phyloP scores from a whole-genome alignment of 2,113 vertebrate species.

The Piprites chloris region DNA sequence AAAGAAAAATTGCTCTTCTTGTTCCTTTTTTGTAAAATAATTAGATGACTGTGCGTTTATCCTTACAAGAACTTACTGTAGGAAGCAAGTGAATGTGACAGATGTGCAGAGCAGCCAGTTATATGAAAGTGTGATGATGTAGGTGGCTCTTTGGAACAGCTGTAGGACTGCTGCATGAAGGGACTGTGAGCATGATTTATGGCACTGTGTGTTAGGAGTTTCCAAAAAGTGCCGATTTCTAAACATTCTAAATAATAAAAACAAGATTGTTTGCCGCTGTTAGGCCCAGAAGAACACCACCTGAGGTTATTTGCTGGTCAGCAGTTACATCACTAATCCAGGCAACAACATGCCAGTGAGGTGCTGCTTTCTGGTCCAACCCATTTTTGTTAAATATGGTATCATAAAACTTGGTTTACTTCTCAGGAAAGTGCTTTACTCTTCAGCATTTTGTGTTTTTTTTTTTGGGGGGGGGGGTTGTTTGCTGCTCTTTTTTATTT shows the following conservation, averaged over 20 bases:
- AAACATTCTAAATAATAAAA: neutral
- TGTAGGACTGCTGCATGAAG: neutral
- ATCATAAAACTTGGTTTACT: neutral
- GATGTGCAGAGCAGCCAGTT: neutral
- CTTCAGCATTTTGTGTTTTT: neutral
- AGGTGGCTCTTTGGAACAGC: neutral
- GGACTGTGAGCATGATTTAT: neutral
- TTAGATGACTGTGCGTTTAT: neutral
- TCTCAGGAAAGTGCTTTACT: neutral
- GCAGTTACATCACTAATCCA: neutral
- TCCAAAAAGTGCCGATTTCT: neutral
- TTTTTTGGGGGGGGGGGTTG: neutral
- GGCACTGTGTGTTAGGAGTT: neutral
- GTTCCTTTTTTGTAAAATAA: neutral
- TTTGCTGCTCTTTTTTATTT: neutral
- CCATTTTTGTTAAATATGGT: neutral
- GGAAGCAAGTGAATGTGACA: neutral
- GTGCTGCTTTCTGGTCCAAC: neutral
- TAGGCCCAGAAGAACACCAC: neutral
- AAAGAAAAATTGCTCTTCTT: neutral
- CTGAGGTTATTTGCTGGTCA: neutral
- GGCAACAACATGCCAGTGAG: neutral
- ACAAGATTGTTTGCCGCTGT: neutral
- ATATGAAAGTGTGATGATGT: neutral
- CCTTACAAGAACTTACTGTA: neutral